Evolutionary conservation across 2,113 vertebrate genomes (phyloP).

Genomic region (Illadopsis cleaveri): DNA sequence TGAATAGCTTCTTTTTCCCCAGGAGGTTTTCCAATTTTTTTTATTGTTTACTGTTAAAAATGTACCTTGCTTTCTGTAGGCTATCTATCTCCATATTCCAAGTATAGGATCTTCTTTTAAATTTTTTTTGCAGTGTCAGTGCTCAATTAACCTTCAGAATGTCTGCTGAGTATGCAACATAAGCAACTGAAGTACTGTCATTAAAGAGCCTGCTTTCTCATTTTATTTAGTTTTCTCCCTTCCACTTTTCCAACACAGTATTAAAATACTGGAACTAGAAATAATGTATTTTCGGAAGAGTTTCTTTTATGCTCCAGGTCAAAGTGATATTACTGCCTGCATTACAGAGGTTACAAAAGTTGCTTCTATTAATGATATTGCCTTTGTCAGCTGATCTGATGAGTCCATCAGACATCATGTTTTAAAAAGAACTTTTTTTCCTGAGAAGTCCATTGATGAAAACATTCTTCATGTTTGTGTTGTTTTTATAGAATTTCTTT

Average conservation of each 20-base stretch:
- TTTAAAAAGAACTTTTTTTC: background rate
- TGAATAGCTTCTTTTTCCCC: background rate
- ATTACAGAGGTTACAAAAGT: background rate
- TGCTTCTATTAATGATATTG: background rate
- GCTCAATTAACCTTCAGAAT: background rate
- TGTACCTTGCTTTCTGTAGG: background rate
- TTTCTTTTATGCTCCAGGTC: background rate
- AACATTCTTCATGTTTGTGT: background rate
- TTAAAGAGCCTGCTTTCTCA: background rate
- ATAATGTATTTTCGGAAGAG: background rate
- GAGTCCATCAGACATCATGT: background rate
- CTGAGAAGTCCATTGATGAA: background rate
- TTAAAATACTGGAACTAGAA: background rate
- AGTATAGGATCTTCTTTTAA: background rate
- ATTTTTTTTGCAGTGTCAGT: background rate
- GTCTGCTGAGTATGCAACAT: background rate
- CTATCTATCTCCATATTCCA: background rate
- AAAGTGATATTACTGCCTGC: background rate
- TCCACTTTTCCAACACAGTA: background rate
- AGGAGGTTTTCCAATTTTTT: background rate
- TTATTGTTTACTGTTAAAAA: background rate
- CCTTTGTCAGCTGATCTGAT: background rate
- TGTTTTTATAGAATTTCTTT: background rate
- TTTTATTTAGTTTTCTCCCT: background rate
- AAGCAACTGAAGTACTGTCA: background rate